phyloP scores from a whole-genome alignment of 2,888 invertebrate genomes.

The Hirtodrosophila cameraria region DNA sequence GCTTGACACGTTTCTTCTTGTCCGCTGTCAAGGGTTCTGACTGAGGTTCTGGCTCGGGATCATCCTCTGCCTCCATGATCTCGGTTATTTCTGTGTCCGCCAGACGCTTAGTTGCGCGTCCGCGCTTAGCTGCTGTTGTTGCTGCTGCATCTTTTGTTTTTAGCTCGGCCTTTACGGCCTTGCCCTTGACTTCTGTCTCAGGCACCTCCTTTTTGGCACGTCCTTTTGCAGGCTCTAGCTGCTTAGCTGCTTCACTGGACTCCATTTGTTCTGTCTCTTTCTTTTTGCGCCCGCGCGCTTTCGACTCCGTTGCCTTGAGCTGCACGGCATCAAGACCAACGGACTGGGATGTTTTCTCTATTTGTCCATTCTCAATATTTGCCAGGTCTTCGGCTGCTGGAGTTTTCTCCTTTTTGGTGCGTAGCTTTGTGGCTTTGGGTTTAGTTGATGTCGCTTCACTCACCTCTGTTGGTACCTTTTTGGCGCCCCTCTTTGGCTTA shows the following conservation, averaged over 20 bases:
- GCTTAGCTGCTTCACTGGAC: background rate
- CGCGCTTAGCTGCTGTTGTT: constrained; percentile 29
- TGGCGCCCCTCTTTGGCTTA: constrained; percentile 46
- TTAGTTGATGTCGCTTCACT: constrained; percentile 6
- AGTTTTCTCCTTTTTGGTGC: constrained; percentile 38
- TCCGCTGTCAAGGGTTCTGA: background rate
- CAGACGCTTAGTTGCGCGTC: constrained; percentile 53
- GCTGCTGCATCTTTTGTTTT: background rate
- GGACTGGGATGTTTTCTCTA: constrained; percentile 16
- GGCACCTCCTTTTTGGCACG: constrained; percentile 19
- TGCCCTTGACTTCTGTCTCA: constrained; percentile 7
- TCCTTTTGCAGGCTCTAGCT: background rate
- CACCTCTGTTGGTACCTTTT: constrained; percentile 23
- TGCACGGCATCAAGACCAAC: constrained; percentile 1
- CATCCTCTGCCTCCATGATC: constrained; percentile 37
- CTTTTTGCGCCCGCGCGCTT: constrained; percentile 43
- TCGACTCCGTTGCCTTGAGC: constrained; percentile 16
- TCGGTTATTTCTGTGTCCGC: constrained; percentile 57
- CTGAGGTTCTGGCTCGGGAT: constrained; percentile 3
- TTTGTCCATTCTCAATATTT: constrained; percentile 19
- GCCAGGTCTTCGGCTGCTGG: background rate
- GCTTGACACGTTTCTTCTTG: constrained; percentile 48
- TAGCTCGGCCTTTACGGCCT: constrained; percentile 15
- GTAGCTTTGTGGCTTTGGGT: constrained; percentile 22
- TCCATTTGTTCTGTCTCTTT: constrained; percentile 31